These are phyloP conservation scores for Pogonocherus hispidulus DNA, from an alignment of 2,888 invertebrate species.

Conservation along the genomic window DNA sequence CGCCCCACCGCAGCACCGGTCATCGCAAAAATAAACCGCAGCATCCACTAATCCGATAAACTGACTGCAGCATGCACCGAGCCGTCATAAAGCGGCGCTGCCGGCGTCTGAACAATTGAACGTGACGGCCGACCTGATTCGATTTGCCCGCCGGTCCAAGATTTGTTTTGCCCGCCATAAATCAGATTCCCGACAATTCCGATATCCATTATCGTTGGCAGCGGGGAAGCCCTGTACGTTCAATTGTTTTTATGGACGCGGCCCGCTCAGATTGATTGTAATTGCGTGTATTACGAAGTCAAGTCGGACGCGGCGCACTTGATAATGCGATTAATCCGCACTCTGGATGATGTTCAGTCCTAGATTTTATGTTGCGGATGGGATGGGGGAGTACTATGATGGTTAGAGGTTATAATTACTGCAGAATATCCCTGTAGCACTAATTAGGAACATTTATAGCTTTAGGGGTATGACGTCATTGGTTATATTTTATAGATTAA, in stretches of 20 bases:
- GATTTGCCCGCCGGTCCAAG: constrained; percentile 66
- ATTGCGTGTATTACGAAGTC: constrained; percentile 57
- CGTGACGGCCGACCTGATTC: constrained; percentile 67
- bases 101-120: constrained; percentile 54
- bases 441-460: too few relatives aligned
- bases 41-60: constrained; percentile 14
- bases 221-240: constrained; percentile 50
- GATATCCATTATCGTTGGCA: constrained; percentile 68
- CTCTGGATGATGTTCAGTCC: constrained; percentile 28
- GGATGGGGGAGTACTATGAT: background rate
- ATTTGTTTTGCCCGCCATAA: constrained; percentile 68
- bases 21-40: constrained; percentile 20
- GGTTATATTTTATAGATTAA: too few relatives aligned
- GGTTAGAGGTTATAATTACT: too few relatives aligned
- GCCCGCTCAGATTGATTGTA: constrained; percentile 59
- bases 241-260: constrained; percentile 62
- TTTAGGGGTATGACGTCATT: too few relatives aligned
- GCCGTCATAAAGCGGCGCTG: constrained; percentile 25
- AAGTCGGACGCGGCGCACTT: constrained; percentile 52
- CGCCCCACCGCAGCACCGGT: too few relatives aligned
- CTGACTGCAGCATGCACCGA: constrained; percentile 12
- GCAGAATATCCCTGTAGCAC: too few relatives aligned
- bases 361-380: constrained; percentile 16
- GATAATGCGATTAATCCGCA: constrained; percentile 44
- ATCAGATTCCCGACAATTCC: constrained; percentile 68